Evolutionary conservation across 2,888 invertebrate genomes (phyloP), one percentile per base, ranked within the genome.

Genomic region (Euspilapteryx auroguttella): DNA sequence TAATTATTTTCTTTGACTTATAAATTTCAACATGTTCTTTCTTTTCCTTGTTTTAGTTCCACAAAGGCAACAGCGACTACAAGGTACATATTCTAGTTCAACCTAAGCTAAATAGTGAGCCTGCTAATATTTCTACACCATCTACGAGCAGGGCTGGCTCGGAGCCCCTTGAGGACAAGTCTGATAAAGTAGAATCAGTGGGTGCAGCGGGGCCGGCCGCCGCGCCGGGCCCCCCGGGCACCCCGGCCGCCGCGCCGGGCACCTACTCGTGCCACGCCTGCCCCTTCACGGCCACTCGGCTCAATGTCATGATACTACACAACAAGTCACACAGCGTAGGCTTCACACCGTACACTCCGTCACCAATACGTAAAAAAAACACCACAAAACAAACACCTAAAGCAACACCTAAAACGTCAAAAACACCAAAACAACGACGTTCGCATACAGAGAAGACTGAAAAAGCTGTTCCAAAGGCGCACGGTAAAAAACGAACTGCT

Each of bases 271-370:
- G 86, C 47, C 79, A 79, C 40, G 55, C 81, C 17, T 86, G 86
- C 45, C 53, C 68, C 29, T 89, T 87, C 45, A 78, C 79, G 13
- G 82, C 87, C 15, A 69, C 78, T 10, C 79, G 89, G 14, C 64
- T 89, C 13, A 88, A 88, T 52, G 85, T 87, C 24, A 79, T 89
- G 47, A 81, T 87, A 35, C 59, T 83, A 36, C 89, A 90, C 48
- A 82, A 81, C 33, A 86, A 86, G 63, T 80, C 80, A 39, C 89
- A 89, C 45, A 78, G 81, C 41, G 64, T 76, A 30, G 78, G 79
- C 27, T 71, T 57, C 40, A 52, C 50, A 24, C 63, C 71, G 15
- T 76, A 73, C 35, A 73, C 62, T 36, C 76, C 77, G 27, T 51
- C 71, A 14, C 65, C 71, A 12, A 47, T 59, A 4, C 53, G 54